Evolutionary conservation across 53 echinoderm and acorn worm species (phyloP).

Genomic region (Actinopyga echinites): DNA sequence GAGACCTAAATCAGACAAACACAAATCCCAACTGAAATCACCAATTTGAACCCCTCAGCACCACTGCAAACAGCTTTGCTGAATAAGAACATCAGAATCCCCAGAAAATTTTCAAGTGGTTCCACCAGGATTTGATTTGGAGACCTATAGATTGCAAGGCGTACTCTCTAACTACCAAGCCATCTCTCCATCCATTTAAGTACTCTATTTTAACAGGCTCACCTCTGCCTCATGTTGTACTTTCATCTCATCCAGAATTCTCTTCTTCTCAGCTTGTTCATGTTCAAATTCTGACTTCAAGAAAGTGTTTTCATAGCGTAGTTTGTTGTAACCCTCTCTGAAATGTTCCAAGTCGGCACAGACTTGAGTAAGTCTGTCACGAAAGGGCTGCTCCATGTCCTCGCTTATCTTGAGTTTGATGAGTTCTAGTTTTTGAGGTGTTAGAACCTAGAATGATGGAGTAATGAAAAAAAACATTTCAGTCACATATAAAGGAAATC

Average conservation of each 20-base stretch:
- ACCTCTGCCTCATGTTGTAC: constrained; percentile 97
- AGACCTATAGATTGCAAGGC: too few species aligned
- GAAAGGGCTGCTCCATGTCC: constrained; percentile 82
- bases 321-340: constrained; percentile 90
- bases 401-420: constrained; percentile 87
- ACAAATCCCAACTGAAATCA: too few species aligned
- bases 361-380: constrained; percentile 82
- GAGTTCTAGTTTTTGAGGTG: constrained; percentile 86
- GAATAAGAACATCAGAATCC: too few species aligned
- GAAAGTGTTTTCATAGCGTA: constrained; percentile 95
- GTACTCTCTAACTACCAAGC: too few species aligned
- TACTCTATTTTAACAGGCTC: background rate
- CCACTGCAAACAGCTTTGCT: too few species aligned
- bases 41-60: too few species aligned
- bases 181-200: too few species aligned
- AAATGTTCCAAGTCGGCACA: constrained; percentile 88
- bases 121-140: too few species aligned
- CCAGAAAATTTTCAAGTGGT: too few species aligned
- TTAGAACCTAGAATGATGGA: constrained; percentile 63
- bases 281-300: constrained; percentile 97
- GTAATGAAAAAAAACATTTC: background rate
- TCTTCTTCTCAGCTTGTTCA: constrained; percentile 79
- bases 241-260: constrained; percentile 84
- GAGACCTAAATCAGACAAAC: too few species aligned
- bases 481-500: background rate